Conservation (phyloP, 2,888 invertebrate species). For the Ochropleura plecta region DNA sequence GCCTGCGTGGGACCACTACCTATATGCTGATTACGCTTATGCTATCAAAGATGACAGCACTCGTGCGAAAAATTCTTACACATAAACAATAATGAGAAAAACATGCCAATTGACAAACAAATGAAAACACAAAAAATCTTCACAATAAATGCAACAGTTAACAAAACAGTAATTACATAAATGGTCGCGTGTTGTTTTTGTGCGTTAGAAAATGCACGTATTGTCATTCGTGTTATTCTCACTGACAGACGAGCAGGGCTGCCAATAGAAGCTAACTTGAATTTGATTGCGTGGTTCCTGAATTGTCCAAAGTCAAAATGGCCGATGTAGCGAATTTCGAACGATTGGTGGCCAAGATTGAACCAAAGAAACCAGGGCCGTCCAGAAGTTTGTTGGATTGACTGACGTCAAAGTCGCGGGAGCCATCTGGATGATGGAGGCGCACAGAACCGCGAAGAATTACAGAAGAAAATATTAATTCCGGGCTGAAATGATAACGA, state of each 20-base stretch:
- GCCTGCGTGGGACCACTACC: neutral
- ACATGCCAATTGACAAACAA: constrained; percentile 22
- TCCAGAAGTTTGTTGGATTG: neutral
- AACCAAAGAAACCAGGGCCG: neutral
- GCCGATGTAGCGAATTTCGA: neutral
- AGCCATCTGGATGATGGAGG: neutral
- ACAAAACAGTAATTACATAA: constrained; percentile 52
- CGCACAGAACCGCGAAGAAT: neutral
- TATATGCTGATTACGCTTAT: neutral
- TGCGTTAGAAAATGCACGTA: constrained; percentile 54
- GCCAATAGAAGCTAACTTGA: neutral
- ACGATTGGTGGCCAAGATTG: neutral
- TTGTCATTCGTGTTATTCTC: constrained; percentile 47
- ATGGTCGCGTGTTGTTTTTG: constrained; percentile 54
- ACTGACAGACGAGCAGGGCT: constrained; percentile 30
- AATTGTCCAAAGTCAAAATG: neutral
- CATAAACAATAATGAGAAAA: constrained; percentile 55
- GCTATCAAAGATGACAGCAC: neutral
- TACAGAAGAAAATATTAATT: neutral
- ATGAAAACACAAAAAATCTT: constrained; percentile 27
- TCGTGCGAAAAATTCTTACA: neutral
- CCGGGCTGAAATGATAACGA: neutral
- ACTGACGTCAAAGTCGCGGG: neutral
- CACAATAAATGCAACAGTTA: constrained; percentile 34
- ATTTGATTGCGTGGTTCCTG: neutral